These are phyloP conservation scores for Gadopsis marmoratus DNA, from an alignment of 2,797 vertebrate species.

Conservation along the genomic window DNA sequence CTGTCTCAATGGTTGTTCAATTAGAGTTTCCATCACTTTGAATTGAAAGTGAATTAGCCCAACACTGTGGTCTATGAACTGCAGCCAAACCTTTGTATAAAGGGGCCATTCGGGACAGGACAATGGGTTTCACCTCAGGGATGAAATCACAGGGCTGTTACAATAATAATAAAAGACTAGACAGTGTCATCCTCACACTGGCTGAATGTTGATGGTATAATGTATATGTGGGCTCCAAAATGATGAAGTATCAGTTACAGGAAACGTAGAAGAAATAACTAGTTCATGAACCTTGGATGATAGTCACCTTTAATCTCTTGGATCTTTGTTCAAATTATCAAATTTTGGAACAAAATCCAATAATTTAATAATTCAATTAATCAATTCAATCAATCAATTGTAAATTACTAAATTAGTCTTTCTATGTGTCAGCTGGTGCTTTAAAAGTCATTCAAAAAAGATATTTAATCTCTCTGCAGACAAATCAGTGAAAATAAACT, in stretches of 20 bases:
- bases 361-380: too few relatives aligned
- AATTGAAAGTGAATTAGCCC: constrained; percentile 62
- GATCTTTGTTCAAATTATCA: too few relatives aligned
- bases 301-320: neutral
- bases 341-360: too few relatives aligned
- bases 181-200: constrained; percentile 36
- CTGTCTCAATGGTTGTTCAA: constrained; percentile 62
- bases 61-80: constrained; percentile 39
- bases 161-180: constrained; percentile 45
- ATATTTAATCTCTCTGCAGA: neutral
- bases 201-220: constrained; percentile 33
- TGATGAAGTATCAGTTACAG: neutral
- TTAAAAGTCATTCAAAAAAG: neutral
- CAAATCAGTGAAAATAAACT: neutral
- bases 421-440: neutral
- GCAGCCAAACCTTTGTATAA: constrained; percentile 62
- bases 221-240: constrained; percentile 1
- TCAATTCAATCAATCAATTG: too few relatives aligned
- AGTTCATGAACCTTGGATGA: neutral
- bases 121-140: constrained; percentile 63
- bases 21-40: constrained; percentile 59
- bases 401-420: neutral
- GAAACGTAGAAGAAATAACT: neutral
- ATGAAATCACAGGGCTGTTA: constrained; percentile 55
- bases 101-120: constrained; percentile 47